Evolutionary conservation across 2,113 vertebrate genomes (phyloP).

Genomic region (Cyanoramphus novaezelandiae): DNA sequence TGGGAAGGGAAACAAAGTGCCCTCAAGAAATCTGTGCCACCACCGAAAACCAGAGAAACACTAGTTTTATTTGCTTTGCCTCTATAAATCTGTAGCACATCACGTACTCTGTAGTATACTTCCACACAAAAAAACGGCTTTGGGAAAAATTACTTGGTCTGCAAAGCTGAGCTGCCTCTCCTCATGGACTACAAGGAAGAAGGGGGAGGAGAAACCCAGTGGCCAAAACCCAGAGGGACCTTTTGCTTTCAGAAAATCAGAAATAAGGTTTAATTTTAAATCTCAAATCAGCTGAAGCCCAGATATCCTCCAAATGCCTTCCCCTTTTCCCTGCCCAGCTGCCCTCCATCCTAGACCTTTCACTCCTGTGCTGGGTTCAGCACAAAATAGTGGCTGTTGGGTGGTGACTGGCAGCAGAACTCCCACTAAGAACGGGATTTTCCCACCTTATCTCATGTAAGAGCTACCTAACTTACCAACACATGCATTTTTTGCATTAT

Average conservation of each 20-base stretch:
- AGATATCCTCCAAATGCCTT: too few species aligned
- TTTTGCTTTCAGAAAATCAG: neutral
- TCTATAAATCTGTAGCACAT: neutral
- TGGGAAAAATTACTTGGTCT: fast-evolving
- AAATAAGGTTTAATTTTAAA: neutral
- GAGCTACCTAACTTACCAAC: neutral
- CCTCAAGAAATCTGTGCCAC: neutral
- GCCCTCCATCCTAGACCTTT: neutral
- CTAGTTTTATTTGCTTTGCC: fast-evolving
- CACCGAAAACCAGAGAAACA: neutral
- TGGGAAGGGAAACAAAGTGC: neutral
- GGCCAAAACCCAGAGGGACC: neutral
- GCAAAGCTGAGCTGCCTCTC: neutral
- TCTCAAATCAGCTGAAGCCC: neutral
- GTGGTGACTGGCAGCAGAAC: neutral
- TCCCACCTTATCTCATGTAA: neutral
- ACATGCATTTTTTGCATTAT: fast-evolving
- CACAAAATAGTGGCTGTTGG: fast-evolving
- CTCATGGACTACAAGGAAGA: neutral
- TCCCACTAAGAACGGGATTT: neutral
- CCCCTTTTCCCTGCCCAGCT: neutral
- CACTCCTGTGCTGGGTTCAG: neutral
- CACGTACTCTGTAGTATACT: fast-evolving
- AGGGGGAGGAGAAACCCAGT: neutral
- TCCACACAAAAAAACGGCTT: neutral